Evolutionary conservation across 2,888 invertebrate genomes (phyloP).

Genomic region (Volucella inanis): DNA sequence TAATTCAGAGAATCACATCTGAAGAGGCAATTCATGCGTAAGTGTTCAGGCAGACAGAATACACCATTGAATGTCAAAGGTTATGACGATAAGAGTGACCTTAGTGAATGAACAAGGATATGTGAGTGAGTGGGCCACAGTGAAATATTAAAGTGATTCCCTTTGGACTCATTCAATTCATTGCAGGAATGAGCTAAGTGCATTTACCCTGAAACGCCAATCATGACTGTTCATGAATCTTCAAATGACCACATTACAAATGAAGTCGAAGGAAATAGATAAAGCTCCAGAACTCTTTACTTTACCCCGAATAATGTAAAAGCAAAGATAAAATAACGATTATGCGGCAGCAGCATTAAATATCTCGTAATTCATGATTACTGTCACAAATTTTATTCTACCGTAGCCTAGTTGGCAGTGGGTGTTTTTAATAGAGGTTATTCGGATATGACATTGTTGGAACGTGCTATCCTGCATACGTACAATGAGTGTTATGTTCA

Average conservation of each 20-base stretch:
- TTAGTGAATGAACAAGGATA: constrained; percentile 1
- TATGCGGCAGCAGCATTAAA: constrained; percentile 19
- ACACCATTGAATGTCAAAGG: background rate
- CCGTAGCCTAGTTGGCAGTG: background rate
- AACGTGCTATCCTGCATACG: background rate
- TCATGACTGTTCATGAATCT: constrained; percentile 1
- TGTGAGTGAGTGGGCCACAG: background rate
- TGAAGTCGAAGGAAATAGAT: constrained; percentile 17
- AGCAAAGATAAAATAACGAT: constrained; percentile 12
- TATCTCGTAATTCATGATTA: constrained; percentile 48
- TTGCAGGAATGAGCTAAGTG: background rate
- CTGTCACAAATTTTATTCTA: constrained; percentile 35
- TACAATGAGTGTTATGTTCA: constrained; percentile 40
- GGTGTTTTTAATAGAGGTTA: background rate
- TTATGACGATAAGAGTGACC: constrained; percentile 17
- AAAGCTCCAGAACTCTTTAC: background rate
- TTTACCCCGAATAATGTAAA: constrained; percentile 4
- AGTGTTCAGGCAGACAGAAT: background rate
- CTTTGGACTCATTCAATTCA: background rate
- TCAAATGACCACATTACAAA: constrained; percentile 29
- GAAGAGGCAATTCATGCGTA: constrained; percentile 14
- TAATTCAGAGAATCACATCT: constrained; percentile 6
- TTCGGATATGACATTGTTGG: constrained; percentile 40
- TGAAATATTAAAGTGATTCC: background rate
- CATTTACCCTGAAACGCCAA: background rate